These are phyloP conservation scores for Cassiopea andromeda DNA, from an alignment of 30 jellyfish, hydroid and myxozoan species.

Conservation along the genomic window DNA sequence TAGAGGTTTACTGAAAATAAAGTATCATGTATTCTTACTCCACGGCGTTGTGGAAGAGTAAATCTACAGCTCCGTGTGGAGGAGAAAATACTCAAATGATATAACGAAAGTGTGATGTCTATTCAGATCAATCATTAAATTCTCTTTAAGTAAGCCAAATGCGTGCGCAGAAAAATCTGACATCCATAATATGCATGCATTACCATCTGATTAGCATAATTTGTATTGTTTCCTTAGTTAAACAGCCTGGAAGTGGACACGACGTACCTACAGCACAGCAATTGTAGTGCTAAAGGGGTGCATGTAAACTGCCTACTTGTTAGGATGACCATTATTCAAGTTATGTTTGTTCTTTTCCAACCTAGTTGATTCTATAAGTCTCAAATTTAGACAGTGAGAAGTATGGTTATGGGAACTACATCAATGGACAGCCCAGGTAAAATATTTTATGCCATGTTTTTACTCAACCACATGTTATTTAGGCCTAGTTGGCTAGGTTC, in stretches of 20 bases:
- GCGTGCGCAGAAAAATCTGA: slow-evolving; percentile 62
- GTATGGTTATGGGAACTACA: slow-evolving; percentile 97
- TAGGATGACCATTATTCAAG: background rate
- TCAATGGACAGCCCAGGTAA: slow-evolving; percentile 87
- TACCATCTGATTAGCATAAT: slow-evolving; percentile 57
- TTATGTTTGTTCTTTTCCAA: background rate
- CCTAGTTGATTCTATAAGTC: background rate
- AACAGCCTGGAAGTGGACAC: slow-evolving; percentile 29
- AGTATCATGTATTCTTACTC: background rate
- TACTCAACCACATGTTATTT: background rate
- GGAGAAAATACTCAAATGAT: slow-evolving; percentile 6
- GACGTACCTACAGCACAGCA: background rate
- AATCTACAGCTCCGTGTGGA: slow-evolving; percentile 42
- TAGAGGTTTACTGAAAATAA: background rate
- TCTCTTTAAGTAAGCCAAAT: background rate
- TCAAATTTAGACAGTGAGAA: background rate
- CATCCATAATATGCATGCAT: slow-evolving; percentile 9
- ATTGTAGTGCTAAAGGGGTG: slow-evolving; percentile 5
- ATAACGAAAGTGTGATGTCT: too few species aligned
- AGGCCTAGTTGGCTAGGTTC: background rate
- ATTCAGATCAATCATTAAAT: slow-evolving; percentile 13
- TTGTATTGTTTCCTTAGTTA: slow-evolving; percentile 14
- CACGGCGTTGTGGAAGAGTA: slow-evolving; percentile 60
- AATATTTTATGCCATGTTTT: background rate
- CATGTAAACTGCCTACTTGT: background rate